Percentiles rank a stretch among this genome's conserved stretches.
Evolutionary conservation across 2,797 vertebrate species (phyloP).

Genomic region (Masticophis lateralis): DNA sequence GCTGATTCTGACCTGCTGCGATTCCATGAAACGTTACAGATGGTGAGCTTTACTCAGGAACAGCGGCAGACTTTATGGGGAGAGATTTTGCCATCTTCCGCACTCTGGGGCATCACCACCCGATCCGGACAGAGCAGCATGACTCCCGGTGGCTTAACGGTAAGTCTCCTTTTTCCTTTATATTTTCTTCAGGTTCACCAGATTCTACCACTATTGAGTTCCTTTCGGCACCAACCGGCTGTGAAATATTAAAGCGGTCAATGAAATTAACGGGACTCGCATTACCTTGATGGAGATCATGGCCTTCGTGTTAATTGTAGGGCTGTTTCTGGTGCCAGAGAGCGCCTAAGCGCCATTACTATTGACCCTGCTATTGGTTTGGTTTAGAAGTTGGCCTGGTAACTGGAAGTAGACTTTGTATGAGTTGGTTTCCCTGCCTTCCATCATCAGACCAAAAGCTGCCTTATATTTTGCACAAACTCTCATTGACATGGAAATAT

Average conservation of each 20-base stretch:
- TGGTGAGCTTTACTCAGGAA: slow-evolving; percentile 94
- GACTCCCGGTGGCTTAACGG: slow-evolving; percentile 98
- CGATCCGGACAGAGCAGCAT: slow-evolving; percentile 97
- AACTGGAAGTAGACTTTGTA: background rate
- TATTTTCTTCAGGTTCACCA: slow-evolving; percentile 9
- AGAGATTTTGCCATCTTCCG: slow-evolving; percentile 98
- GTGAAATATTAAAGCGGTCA: slow-evolving; percentile 31
- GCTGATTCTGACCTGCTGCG: slow-evolving; percentile 24
- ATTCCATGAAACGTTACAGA: slow-evolving; percentile 73
- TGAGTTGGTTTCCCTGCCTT: background rate
- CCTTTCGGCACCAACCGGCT: slow-evolving; percentile 2
- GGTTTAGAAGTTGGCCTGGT: background rate
- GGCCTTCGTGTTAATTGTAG: slow-evolving; percentile 45
- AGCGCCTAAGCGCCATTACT: background rate
- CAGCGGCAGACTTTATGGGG: slow-evolving; percentile 98
- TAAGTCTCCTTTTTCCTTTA: slow-evolving; percentile 66
- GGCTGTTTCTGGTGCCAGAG: slow-evolving; percentile 34
- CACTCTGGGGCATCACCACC: slow-evolving; percentile 93
- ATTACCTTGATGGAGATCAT: slow-evolving; percentile 29
- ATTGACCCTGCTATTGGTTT: background rate
- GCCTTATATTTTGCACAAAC: background rate
- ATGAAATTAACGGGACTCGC: slow-evolving; percentile 41
- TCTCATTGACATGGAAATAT: background rate
- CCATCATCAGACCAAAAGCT: background rate
- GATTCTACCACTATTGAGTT: slow-evolving; percentile 19